Evolutionary conservation across 2,888 invertebrate species (phyloP).

Genomic region (Ophonus ardosiacus): DNA sequence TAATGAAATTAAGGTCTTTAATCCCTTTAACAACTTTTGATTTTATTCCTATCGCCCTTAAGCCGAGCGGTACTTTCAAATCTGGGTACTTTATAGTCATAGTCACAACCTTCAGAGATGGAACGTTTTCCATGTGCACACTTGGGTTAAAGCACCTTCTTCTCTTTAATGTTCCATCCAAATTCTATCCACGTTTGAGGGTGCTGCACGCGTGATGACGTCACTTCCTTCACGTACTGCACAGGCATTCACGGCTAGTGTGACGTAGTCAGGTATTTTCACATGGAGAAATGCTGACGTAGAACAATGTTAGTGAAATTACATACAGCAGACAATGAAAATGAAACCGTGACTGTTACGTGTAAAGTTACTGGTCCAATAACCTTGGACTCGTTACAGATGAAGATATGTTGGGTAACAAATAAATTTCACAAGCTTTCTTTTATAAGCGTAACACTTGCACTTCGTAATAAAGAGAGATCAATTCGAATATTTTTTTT

Average conservation of each 20-base stretch:
- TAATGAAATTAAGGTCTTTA: too few relatives aligned
- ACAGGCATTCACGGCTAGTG: background rate
- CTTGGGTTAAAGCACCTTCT: background rate
- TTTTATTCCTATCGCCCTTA: too few relatives aligned
- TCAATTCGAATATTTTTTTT: too few relatives aligned
- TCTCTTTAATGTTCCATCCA: background rate
- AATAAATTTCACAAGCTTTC: background rate
- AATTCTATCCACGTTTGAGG: background rate
- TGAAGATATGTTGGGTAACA: background rate
- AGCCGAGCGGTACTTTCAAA: too few relatives aligned
- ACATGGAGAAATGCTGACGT: background rate
- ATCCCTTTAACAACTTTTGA: too few relatives aligned
- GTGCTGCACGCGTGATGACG: background rate
- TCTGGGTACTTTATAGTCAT: too few relatives aligned
- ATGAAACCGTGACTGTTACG: background rate
- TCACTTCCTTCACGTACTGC: background rate
- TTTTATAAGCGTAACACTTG: background rate
- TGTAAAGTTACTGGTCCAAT: background rate
- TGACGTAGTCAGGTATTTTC: background rate
- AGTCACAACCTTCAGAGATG: too few relatives aligned
- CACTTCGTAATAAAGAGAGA: background rate
- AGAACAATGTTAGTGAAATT: constrained; percentile 11
- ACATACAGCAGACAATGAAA: constrained; percentile 4
- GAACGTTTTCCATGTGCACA: too few relatives aligned
- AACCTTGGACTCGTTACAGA: constrained; percentile 12